A percentile compares a stretch with the other conserved stretches of the same genome.
Evolutionary conservation across 1,140 invertebrate genomes (phyloP).

Genomic region (Leptinotarsa lineolata): DNA sequence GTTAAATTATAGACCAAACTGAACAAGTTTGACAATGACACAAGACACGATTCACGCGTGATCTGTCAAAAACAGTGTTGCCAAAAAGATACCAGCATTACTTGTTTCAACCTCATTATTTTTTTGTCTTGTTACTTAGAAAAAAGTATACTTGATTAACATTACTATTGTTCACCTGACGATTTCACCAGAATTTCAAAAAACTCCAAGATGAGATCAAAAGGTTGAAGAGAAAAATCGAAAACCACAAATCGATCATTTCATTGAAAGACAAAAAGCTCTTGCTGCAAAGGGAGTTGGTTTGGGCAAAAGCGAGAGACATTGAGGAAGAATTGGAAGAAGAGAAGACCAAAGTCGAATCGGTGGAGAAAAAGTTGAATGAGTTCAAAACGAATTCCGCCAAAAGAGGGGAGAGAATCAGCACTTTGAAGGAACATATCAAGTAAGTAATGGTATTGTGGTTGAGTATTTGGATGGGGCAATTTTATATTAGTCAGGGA

Average conservation of each 20-base stretch:
- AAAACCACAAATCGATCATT: constrained; percentile 41
- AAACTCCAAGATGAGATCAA: constrained; percentile 40
- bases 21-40: too few species aligned
- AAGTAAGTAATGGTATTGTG: neutral
- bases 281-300: constrained; percentile 39
- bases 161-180: too few species aligned
- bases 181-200: constrained; percentile 32
- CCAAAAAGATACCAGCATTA: too few species aligned
- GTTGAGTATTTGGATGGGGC: too few species aligned
- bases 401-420: constrained; percentile 26
- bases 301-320: constrained; percentile 48
- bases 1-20: too few species aligned
- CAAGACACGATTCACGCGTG: too few species aligned
- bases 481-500: too few species aligned
- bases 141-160: too few species aligned
- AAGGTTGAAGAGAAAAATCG: constrained; percentile 42
- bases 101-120: too few species aligned
- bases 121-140: too few species aligned
- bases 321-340: constrained; percentile 40
- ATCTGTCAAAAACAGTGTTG: too few species aligned
- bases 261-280: constrained; percentile 38
- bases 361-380: constrained; percentile 33
- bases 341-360: constrained; percentile 34
- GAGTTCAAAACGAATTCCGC: constrained; percentile 25
- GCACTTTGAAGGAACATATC: constrained; percentile 25